Evolutionary conservation across 2,113 vertebrate genomes (phyloP).

Genomic region (Potamarius usumacintae): DNA sequence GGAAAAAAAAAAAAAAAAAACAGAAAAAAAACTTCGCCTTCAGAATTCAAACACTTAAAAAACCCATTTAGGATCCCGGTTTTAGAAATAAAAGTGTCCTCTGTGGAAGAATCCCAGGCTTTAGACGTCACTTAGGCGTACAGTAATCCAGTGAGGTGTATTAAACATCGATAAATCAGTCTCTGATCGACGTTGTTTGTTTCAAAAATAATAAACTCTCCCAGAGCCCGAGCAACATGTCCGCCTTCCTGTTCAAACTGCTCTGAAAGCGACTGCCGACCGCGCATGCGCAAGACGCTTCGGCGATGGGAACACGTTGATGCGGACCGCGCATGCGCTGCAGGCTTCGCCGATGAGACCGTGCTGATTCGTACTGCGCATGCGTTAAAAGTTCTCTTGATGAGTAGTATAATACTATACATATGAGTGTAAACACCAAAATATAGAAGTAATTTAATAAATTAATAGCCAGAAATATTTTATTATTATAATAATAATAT

Average conservation of each 20-base stretch:
- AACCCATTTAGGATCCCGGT: constrained; percentile 36
- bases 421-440: too few relatives aligned
- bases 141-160: background rate
- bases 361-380: background rate
- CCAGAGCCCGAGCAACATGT: constrained; percentile 83
- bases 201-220: constrained; percentile 64
- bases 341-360: background rate
- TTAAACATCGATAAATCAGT: background rate
- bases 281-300: constrained; percentile 72
- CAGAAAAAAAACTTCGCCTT: constrained; percentile 69
- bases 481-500: background rate
- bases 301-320: background rate
- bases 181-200: constrained; percentile 49
- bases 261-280: constrained; percentile 58
- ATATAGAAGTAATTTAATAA: background rate
- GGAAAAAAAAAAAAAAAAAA: constrained; percentile 58
- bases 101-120: constrained; percentile 15
- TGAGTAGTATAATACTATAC: too few relatives aligned
- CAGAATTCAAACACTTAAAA: constrained; percentile 67
- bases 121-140: background rate
- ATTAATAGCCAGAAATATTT: background rate
- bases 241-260: constrained; percentile 94
- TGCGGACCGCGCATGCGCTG: background rate
- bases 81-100: constrained; percentile 42
- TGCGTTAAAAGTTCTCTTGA: background rate